Percentiles rank a stretch among this genome's conserved stretches.
phyloP scores from a whole-genome alignment of 2,888 invertebrate genomes.

The Perizoma affinitatum region DNA sequence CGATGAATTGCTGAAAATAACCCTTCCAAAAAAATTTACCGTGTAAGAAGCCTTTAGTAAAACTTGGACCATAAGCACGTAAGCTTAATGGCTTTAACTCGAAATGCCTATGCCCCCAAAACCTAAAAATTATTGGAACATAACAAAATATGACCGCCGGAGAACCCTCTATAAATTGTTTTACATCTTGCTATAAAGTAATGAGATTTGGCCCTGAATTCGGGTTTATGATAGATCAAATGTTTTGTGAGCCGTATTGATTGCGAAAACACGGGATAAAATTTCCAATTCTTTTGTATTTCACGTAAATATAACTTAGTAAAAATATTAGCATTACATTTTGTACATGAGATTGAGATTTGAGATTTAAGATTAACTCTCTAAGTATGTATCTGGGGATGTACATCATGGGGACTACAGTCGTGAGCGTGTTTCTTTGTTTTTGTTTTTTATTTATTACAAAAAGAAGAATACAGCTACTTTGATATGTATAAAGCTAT shows the following conservation, averaged over 20 bases:
- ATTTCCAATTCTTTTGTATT: neutral
- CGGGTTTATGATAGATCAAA: slow-evolving; percentile 75
- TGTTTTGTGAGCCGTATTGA: slow-evolving; percentile 52
- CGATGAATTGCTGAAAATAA: too few relatives aligned
- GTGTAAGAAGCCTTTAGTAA: slow-evolving; percentile 29
- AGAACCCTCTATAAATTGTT: slow-evolving; percentile 75
- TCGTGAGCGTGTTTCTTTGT: too few relatives aligned
- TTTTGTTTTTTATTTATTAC: too few relatives aligned
- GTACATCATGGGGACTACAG: too few relatives aligned
- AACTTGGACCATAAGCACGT: slow-evolving; percentile 43
- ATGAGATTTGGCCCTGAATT: slow-evolving; percentile 80
- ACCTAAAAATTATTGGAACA: slow-evolving; percentile 74
- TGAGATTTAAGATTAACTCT: too few relatives aligned
- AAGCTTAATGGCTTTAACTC: slow-evolving; percentile 42
- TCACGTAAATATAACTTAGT: too few relatives aligned
- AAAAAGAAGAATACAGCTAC: too few relatives aligned
- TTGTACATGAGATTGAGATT: too few relatives aligned
- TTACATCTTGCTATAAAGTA: slow-evolving; percentile 81
- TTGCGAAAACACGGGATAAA: slow-evolving; percentile 35
- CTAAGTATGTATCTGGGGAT: too few relatives aligned
- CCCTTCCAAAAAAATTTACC: slow-evolving; percentile 3
- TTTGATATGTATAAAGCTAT: too few relatives aligned
- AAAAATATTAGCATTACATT: too few relatives aligned
- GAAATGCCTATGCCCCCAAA: slow-evolving; percentile 43
- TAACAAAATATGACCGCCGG: slow-evolving; percentile 74